These are phyloP conservation scores for Tetramorium bicarinatum DNA, from an alignment of 2,888 invertebrate species.

Conservation along the genomic window DNA sequence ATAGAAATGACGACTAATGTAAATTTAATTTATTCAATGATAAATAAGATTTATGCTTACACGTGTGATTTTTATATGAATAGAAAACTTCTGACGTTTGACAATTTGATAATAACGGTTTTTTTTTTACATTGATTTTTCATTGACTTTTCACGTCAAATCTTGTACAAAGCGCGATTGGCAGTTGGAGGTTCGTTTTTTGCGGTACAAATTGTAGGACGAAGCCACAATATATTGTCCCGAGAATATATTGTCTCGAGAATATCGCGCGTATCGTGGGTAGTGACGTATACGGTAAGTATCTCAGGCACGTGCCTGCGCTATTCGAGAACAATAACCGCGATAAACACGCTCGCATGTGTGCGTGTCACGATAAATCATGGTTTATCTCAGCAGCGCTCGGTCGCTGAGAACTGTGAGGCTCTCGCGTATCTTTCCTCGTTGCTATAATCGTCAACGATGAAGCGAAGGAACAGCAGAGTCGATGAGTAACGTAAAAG, in stretches of 20 bases:
- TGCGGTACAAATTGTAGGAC: constrained; percentile 2
- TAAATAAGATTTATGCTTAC: not conserved
- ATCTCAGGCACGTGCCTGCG: constrained; percentile 69
- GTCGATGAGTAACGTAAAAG: not conserved
- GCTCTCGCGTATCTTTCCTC: constrained; percentile 62
- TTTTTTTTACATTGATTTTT: not conserved
- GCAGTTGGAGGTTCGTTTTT: constrained; percentile 4
- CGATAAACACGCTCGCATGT: constrained; percentile 65
- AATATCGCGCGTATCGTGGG: constrained; percentile 34
- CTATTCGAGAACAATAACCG: constrained; percentile 64
- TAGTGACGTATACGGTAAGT: constrained; percentile 50
- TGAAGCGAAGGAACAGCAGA: not conserved
- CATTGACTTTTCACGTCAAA: not conserved
- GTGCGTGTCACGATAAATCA: constrained; percentile 66
- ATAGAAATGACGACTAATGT: not conserved
- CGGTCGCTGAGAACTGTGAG: constrained; percentile 52
- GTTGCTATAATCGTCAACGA: constrained; percentile 21
- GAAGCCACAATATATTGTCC: not conserved
- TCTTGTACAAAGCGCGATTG: not conserved
- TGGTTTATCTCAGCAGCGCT: constrained; percentile 67
- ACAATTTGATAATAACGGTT: not conserved
- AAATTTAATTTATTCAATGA: constrained; percentile 5
- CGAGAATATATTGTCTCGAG: constrained; percentile 13
- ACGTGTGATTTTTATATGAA: not conserved
- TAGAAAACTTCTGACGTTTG: not conserved